These are phyloP conservation scores for Achatina immaculata DNA, from an alignment of 1,140 invertebrate species.

Conservation along the genomic window DNA sequence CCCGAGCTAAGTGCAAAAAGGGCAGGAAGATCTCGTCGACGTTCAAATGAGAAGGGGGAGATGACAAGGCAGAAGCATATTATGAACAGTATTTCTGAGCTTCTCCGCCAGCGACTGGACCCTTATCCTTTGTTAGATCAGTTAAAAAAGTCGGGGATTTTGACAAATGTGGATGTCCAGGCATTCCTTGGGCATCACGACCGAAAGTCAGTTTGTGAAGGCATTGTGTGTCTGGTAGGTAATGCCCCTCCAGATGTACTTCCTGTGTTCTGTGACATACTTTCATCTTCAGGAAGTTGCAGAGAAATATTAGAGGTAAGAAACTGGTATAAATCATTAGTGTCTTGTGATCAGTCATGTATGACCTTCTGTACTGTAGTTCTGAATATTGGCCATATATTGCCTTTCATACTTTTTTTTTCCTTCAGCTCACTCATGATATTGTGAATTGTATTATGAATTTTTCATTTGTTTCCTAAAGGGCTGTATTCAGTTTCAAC, in stretches of 20 bases:
- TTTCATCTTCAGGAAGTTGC: constrained; percentile 47
- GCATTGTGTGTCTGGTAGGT: constrained; percentile 53
- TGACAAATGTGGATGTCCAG: constrained; percentile 51
- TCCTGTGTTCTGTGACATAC: constrained; percentile 54
- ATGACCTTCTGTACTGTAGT: not conserved
- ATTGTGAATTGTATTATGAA: too few species aligned
- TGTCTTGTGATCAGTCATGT: too few species aligned
- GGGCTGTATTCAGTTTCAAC: too few species aligned
- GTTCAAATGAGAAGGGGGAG: constrained; percentile 51
- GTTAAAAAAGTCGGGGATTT: constrained; percentile 48
- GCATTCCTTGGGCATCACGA: constrained; percentile 58
- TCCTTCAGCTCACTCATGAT: not conserved
- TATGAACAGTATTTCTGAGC: constrained; percentile 57
- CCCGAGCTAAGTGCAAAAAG: constrained; percentile 52
- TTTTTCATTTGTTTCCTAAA: too few species aligned
- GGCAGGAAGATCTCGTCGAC: constrained; percentile 35
- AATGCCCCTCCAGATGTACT: constrained; percentile 53
- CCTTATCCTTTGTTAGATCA: constrained; percentile 56
- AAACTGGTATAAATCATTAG: too few species aligned
- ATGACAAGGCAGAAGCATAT: constrained; percentile 57
- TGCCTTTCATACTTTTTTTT: not conserved
- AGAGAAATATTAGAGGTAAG: constrained; percentile 45
- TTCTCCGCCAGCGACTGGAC: constrained; percentile 61
- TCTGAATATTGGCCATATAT: not conserved
- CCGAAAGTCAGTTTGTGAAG: constrained; percentile 59